Base-by-base conservation (phyloP, 2,888 invertebrate species). In the Andrena minutula region DNA sequence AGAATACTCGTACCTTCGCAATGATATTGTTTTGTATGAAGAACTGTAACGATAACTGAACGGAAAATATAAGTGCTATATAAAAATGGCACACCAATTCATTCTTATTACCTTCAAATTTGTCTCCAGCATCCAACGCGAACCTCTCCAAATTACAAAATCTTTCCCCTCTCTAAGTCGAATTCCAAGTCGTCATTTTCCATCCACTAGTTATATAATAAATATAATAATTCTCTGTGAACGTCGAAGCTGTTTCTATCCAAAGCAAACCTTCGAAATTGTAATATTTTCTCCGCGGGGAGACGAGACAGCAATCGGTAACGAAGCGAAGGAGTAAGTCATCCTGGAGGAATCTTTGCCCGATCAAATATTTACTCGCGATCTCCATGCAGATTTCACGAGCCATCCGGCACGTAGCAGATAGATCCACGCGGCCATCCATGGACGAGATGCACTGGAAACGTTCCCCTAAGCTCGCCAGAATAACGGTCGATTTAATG, bases 291-390 rank as follows among this genome's bases (percentile, higher is more conserved):
- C 61, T 2, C 2, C 20, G 5, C 2, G 61, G 10, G 12, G 7
- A 7, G 10, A 23, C 12, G 23, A 47, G 12, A 30, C 47, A 26
- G 23, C n/a, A 3, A n/a, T 20, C 53, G 30, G 8, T 41, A 74
- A 47, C 49, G 16, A 23, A 16, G 8, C 28, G 66, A 66, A 47
- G 7, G 10, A 8, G 66, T 23, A 60, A 32, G 32, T 20, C 23
- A 58, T 16, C 20, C 5, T 7, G 2, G 20, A 74, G 63, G 61
- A 68, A 47, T 75, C 32, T 32, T 32, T 16, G 10, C 60, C 28
- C 76, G 65, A 68, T 86, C 83, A 82, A 86, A 86, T 81, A 82
- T 86, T 86, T 82, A 86, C 47, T 49, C 41, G 28, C 74, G 86
- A 80, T 73, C 74, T 72, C 53, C 66, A 47, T 65, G 78, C 68